These are phyloP conservation scores for Leucophenga montana DNA, from an alignment of 2,888 invertebrate species.

Conservation along the genomic window DNA sequence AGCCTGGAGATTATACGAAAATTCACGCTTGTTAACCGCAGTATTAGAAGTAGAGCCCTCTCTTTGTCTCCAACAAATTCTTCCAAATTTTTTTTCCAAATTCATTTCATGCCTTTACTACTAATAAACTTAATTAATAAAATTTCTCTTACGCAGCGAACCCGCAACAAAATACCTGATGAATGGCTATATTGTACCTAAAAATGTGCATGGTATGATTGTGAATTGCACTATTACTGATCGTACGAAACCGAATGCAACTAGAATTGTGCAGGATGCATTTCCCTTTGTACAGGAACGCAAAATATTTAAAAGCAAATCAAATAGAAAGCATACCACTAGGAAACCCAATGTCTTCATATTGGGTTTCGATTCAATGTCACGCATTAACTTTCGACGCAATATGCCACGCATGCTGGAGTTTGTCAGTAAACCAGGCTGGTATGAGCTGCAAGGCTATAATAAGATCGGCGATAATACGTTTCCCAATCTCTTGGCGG, in stretches of 20 bases:
- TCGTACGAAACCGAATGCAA: conserved; percentile 63
- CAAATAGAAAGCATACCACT: background rate
- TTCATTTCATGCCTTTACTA: too few relatives aligned
- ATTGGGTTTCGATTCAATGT: conserved; percentile 86
- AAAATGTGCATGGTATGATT: conserved; percentile 55
- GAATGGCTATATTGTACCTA: conserved; percentile 34
- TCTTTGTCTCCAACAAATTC: too few relatives aligned
- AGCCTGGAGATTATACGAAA: too few relatives aligned
- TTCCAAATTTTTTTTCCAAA: too few relatives aligned
- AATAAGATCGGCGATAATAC: conserved; percentile 83
- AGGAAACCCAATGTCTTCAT: conserved; percentile 78
- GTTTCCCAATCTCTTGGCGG: conserved; percentile 87
- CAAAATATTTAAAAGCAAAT: background rate
- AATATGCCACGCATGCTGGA: conserved; percentile 80
- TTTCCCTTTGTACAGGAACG: conserved; percentile 74
- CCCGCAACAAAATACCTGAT: too few relatives aligned
- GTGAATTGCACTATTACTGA: conserved; percentile 45
- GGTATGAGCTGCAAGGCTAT: conserved; percentile 65
- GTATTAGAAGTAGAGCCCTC: too few relatives aligned
- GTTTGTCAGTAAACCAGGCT: conserved; percentile 78
- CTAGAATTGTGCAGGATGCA: conserved; percentile 68
- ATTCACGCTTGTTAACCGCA: too few relatives aligned
- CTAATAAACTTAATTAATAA: too few relatives aligned
- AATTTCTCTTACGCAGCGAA: too few relatives aligned
- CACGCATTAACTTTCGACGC: conserved; percentile 75